Conservation (phyloP, 2,797 vertebrate genomes). For the Enteromius anoplus region DNA sequence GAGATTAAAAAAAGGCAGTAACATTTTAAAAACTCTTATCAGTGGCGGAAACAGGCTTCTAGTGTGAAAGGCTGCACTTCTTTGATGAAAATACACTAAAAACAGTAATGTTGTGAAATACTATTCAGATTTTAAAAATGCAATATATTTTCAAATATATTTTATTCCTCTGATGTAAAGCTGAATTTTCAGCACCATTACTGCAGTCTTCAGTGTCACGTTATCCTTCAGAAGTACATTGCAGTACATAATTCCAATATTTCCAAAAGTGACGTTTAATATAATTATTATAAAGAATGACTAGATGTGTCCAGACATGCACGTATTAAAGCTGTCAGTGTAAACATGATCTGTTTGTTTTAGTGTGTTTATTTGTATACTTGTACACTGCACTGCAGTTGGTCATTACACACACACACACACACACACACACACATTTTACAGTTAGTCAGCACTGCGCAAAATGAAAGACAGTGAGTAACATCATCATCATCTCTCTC, state of each 20-base stretch:
- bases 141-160: neutral
- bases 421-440: neutral
- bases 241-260: neutral
- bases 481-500: slow-evolving; percentile 54
- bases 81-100: neutral
- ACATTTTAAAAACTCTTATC: too few species aligned
- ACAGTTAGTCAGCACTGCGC: slow-evolving; percentile 45
- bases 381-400: slow-evolving; percentile 68
- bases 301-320: too few species aligned
- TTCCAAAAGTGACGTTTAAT: neutral
- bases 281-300: neutral
- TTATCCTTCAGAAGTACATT: neutral
- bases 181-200: neutral
- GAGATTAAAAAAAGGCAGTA: too few species aligned
- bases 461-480: slow-evolving; percentile 32
- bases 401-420: slow-evolving; percentile 49
- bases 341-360: neutral
- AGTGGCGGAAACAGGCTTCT: too few species aligned
- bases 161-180: neutral
- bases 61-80: neutral
- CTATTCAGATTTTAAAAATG: neutral
- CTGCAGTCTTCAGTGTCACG: neutral
- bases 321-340: neutral
- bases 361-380: slow-evolving; percentile 12
- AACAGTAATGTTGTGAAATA: neutral